Base-by-base conservation (phyloP, 2,113 vertebrate genomes). In the Cryptoleucopteryx plumbea region DNA sequence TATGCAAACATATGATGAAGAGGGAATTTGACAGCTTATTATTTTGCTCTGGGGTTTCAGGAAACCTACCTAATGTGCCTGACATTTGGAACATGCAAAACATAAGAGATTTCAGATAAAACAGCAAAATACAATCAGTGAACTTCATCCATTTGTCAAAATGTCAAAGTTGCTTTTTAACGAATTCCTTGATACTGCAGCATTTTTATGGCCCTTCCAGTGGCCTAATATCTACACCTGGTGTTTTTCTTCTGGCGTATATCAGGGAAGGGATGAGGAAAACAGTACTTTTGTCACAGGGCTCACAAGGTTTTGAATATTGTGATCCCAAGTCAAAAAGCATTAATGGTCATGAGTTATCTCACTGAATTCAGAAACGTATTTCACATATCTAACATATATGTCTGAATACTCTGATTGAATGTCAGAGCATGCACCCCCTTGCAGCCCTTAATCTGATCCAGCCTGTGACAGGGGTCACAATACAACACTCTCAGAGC, bases 61-160 rank as follows among this genome's bases (percentile, higher is more conserved):
- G 63, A 74, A 91, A 78, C 55, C 43, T 71, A 32, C 23, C 17
- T 81, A 88, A 66, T 31, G 16, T 85, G 36, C 61, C 63, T 94
- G 80, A 88, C 29, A 92, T 96, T 89, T 95, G 72, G 85, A 94
- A 91, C 58, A 82, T 2, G 10, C 29, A 32, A 68, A 95, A 82
- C 21, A 68, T 62, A 50, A 71, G 56, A 85, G 18, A 90, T 63
- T 68, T 92, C 56, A 82, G 45, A 85, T 82, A 78, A 94, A 81
- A 66, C 18, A 83, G 56, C 25, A 94, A 94, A 95, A 82, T 82
- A 34, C 4, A 71, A 20, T 79, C 59, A 84, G 21, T 88, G 27
- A 88, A 85, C 27, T 88, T 91, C 80, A 91, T 74, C 53, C 55
- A 53, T 73, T 90, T 89, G 23, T 91, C 43, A 88, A 94, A 97